These are phyloP conservation scores for Triplophysa yarkandensis DNA, from an alignment of 2,797 vertebrate species.

Conservation along the genomic window DNA sequence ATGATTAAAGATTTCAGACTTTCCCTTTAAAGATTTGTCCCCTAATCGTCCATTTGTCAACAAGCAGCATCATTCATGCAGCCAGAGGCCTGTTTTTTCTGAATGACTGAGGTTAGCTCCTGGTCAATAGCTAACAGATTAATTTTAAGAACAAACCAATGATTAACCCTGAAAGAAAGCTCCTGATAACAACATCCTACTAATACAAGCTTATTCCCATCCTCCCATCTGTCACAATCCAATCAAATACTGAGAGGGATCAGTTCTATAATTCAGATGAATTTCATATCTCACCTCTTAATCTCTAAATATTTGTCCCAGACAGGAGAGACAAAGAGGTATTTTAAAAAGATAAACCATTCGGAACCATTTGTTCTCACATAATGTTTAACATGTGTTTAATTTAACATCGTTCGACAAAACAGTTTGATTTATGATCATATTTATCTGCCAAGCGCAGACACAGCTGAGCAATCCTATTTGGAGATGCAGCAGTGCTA, in stretches of 20 bases:
- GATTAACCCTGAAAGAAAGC: neutral
- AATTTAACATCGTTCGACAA: neutral
- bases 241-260: neutral
- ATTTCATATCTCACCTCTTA: constrained; percentile 9
- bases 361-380: constrained; percentile 18
- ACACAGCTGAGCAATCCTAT: neutral
- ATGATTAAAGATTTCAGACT: too few species aligned
- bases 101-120: neutral
- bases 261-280: neutral
- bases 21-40: neutral
- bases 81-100: neutral
- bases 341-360: neutral
- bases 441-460: neutral
- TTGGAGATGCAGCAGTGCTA: neutral
- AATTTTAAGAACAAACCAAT: neutral
- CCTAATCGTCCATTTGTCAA: neutral
- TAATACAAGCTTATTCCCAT: constrained; percentile 7
- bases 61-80: neutral
- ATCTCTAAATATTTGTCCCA: constrained; percentile 12
- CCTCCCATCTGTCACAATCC: constrained; percentile 28
- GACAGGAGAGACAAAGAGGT: constrained; percentile 5
- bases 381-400: neutral
- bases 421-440: neutral
- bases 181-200: constrained; percentile 17
- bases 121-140: constrained; percentile 6